Base-by-base conservation (phyloP, 1,140 invertebrate species). In the Papilio dardanus region DNA sequence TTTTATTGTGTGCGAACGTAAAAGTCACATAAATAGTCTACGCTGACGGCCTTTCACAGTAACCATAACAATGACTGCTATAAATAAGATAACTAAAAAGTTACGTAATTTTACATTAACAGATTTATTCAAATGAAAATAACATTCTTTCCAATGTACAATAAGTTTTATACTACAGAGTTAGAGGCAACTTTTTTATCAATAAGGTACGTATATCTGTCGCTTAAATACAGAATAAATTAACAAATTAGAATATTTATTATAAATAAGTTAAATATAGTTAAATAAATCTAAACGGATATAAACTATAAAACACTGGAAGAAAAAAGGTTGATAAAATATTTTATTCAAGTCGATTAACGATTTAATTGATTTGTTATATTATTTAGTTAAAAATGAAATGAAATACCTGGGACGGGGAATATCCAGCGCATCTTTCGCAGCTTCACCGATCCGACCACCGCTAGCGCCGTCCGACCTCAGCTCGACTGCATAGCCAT, bases 401-500 rank as follows among this genome's bases (percentile, higher is more conserved):
- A 31, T 58, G 62, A 78, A 37, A 80, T 81, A 92, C 90, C 90
- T 91, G 90, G 90, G 66, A 92, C 88, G 81, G 89, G 90, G 77
- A 91, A 90, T 86, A 92, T 91, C 89, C 90, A 92, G 84, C 88
- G 90, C 90, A 92, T 92, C 84, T 83, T 89, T 90, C 75, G 83
- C 83, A 74, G 58, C 75, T 83, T 80, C 75, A 71, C 58, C 74
- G 74, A 69, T 71, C 42, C 24, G 62, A 76, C 75, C 54, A 68
- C 54, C 37, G 69, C 68, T 40, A 74, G 74, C 74, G 69, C 33
- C 62, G 76, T 74, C 74, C 58, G 67, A 71, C 68, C 76, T 81
- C 83, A 84, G 75, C 79, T 77, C 40, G 75, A 82, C 81, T 79
- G 78, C 62, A 67, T 67, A 54, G 77, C 77, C 81, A 81, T 83